These are phyloP conservation scores for Leptestheria dahalacensis DNA, from an alignment of 1,140 invertebrate genomes.

Conservation along the genomic window DNA sequence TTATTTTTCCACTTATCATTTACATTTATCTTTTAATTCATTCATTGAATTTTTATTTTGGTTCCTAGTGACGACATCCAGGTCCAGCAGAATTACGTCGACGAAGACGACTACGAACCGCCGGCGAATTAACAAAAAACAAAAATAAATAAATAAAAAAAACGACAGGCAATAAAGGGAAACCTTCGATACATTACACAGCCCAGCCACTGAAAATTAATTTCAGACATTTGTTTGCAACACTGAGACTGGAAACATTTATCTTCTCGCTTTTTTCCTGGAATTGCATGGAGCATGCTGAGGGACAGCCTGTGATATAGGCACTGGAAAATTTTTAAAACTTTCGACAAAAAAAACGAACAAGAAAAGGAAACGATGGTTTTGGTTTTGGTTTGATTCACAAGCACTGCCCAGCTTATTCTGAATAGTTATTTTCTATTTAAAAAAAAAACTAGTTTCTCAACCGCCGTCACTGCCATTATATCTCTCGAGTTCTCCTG, in stretches of 20 bases:
- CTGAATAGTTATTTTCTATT: too few species aligned
- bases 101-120: constrained; percentile 9
- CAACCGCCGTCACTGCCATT: constrained; percentile 3
- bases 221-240: too few species aligned
- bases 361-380: neutral
- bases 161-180: too few species aligned
- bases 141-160: too few species aligned
- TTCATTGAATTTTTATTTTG: neutral
- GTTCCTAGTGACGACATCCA: neutral
- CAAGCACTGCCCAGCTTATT: neutral
- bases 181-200: too few species aligned
- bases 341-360: neutral
- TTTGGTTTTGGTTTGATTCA: neutral
- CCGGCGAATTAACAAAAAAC: constrained; percentile 9
- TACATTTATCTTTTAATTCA: neutral
- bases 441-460: too few species aligned
- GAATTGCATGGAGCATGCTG: too few species aligned
- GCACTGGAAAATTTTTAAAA: neutral
- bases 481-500: too few species aligned
- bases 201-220: neutral
- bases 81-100: neutral
- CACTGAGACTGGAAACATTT: too few species aligned
- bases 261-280: too few species aligned
- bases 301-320: constrained; percentile 11
- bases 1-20: neutral